A percentile compares a stretch with the other conserved stretches of the same genome.
Evolutionary conservation across 2,888 invertebrate genomes (phyloP).

Genomic region (Ophion costatus): DNA sequence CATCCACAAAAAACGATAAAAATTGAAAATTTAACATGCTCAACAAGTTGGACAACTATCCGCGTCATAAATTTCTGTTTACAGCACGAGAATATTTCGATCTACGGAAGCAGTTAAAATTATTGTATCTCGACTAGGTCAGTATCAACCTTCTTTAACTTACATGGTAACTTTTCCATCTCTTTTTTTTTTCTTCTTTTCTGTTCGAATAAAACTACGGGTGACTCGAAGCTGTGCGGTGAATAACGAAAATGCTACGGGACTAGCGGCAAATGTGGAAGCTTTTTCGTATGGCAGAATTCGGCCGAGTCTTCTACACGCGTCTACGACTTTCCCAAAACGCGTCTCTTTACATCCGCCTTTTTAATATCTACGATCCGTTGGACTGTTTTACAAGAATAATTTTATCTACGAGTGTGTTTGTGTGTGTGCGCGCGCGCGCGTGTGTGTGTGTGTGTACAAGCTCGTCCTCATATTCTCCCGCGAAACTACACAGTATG

Average conservation of each 20-base stretch:
- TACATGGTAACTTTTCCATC: constrained; percentile 16
- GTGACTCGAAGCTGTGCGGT: constrained; percentile 14
- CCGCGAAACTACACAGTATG: constrained; percentile 47
- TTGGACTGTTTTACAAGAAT: constrained; percentile 61
- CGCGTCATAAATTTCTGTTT: neutral
- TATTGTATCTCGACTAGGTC: constrained; percentile 37
- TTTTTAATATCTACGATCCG: constrained; percentile 40
- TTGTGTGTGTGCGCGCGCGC: constrained; percentile 4
- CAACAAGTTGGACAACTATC: neutral
- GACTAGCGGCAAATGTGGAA: constrained; percentile 52
- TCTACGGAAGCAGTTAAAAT: constrained; percentile 58
- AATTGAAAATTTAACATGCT: neutral
- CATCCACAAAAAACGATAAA: neutral
- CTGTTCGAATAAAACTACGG: neutral
- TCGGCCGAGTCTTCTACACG: constrained; percentile 42
- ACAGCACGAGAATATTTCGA: constrained; percentile 24
- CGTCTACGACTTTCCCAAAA: constrained; percentile 45
- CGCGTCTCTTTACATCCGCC: constrained; percentile 8
- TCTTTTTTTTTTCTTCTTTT: constrained; percentile 9
- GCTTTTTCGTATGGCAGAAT: constrained; percentile 60
- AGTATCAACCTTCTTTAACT: neutral
- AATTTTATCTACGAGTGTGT: constrained; percentile 56
- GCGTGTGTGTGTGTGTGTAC: constrained; percentile 14
- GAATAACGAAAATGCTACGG: constrained; percentile 11
- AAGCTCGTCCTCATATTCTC: constrained; percentile 39